These are phyloP conservation scores for Plebejus argus DNA, from an alignment of 2,888 invertebrate species.

Conservation along the genomic window DNA sequence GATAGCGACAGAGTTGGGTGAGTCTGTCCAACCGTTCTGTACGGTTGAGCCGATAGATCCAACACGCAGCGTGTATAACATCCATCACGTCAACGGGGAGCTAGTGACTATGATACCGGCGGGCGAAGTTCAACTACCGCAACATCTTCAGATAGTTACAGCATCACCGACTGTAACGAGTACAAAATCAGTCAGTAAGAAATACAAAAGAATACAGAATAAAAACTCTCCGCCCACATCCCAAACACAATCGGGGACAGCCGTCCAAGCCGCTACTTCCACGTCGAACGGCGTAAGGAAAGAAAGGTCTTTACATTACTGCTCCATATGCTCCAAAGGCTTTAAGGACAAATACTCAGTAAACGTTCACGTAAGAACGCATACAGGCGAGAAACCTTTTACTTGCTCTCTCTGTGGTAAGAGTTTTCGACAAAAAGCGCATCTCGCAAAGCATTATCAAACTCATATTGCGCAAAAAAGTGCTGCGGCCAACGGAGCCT, in stretches of 20 bases:
- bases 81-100: constrained; percentile 74
- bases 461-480: constrained; percentile 94
- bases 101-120: constrained; percentile 75
- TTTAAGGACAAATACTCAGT: constrained; percentile 98
- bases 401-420: constrained; percentile 96
- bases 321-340: constrained; percentile 96
- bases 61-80: constrained; percentile 77
- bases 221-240: constrained; percentile 72
- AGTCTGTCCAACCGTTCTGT: constrained; percentile 87
- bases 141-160: constrained; percentile 79
- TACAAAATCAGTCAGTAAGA: constrained; percentile 84
- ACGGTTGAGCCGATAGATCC: constrained; percentile 78
- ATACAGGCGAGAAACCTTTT: constrained; percentile 99
- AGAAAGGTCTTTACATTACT: constrained; percentile 93
- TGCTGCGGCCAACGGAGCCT: constrained; percentile 83
- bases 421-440: constrained; percentile 95
- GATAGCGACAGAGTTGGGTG: constrained; percentile 90
- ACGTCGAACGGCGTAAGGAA: constrained; percentile 89
- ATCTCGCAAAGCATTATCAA: constrained; percentile 95
- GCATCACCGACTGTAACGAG: constrained; percentile 83
- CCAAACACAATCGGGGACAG: constrained; percentile 64
- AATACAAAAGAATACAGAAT: constrained; percentile 84
- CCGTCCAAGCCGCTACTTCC: constrained; percentile 78
- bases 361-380: constrained; percentile 98
- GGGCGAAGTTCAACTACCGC: constrained; percentile 69